A percentile compares a stretch with the other conserved stretches of the same genome.
Conservation (phyloP, 2,113 vertebrate genomes). For the Aptenodytes patagonicus region DNA sequence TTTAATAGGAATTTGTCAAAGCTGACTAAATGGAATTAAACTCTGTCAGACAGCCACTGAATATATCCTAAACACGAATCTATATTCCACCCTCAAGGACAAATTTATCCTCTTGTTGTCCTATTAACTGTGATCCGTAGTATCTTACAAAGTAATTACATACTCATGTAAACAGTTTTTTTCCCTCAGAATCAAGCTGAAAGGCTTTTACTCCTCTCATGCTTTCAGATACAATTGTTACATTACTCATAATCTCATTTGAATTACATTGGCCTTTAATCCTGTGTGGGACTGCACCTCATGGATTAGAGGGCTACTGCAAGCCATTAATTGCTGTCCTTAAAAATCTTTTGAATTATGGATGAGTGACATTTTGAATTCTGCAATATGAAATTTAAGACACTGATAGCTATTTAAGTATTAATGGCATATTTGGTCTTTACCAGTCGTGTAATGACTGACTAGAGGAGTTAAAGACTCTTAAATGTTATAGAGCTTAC, state of each 20-base stretch:
- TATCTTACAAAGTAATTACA: background rate
- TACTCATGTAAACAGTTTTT: background rate
- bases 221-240: constrained; percentile 8
- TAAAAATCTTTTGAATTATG: constrained; percentile 70
- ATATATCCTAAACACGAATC: background rate
- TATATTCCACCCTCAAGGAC: background rate
- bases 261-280: constrained; percentile 54
- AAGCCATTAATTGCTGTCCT: constrained; percentile 55
- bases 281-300: constrained; percentile 13
- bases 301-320: constrained; percentile 36
- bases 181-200: background rate
- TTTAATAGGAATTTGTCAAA: background rate
- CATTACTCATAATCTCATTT: constrained; percentile 50
- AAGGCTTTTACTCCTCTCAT: background rate
- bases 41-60: background rate
- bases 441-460: constrained; percentile 45
- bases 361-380: constrained; percentile 71
- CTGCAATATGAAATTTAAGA: constrained; percentile 61
- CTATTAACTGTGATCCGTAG: background rate
- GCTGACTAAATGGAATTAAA: background rate
- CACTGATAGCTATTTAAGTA: constrained; percentile 58
- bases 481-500: background rate
- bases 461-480: background rate
- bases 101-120: background rate
- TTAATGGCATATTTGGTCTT: constrained; percentile 60